Evolutionary conservation across 1,140 invertebrate genomes (phyloP).

Genomic region (Nylanderia fulva): DNA sequence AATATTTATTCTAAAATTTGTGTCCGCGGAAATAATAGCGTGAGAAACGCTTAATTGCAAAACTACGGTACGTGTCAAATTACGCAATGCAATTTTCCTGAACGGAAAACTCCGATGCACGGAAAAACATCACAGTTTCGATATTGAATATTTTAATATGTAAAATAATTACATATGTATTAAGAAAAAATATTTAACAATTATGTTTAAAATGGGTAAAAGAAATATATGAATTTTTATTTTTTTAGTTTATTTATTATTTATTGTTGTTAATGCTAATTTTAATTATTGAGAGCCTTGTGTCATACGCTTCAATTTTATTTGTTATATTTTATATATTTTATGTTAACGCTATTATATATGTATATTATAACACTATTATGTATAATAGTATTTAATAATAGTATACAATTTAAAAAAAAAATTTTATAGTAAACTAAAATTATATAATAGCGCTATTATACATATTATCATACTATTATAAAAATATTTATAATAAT

Average conservation of each 20-base stretch:
- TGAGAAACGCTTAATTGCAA: constrained; percentile 27
- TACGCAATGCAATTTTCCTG: neutral
- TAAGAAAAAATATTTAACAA: constrained; percentile 4
- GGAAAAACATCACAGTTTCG: neutral
- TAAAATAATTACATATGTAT: neutral
- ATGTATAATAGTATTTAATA: too few species aligned
- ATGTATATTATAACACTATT: too few species aligned
- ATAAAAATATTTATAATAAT: too few species aligned
- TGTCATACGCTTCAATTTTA: too few species aligned
- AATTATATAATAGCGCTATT: too few species aligned
- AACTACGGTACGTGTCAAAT: neutral
- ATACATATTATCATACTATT: too few species aligned
- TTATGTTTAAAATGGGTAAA: neutral
- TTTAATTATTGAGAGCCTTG: too few species aligned
- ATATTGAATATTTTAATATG: neutral
- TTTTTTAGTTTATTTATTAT: neutral
- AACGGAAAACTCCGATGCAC: neutral
- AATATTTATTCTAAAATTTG: constrained; percentile 35
- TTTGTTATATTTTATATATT: too few species aligned
- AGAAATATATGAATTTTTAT: neutral
- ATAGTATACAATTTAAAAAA: too few species aligned
- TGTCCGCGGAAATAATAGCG: constrained; percentile 22
- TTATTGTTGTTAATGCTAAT: too few species aligned
- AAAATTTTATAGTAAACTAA: too few species aligned
- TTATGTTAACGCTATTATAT: too few species aligned